Base-by-base conservation (phyloP, 2,113 vertebrate species). In the Parus major region DNA sequence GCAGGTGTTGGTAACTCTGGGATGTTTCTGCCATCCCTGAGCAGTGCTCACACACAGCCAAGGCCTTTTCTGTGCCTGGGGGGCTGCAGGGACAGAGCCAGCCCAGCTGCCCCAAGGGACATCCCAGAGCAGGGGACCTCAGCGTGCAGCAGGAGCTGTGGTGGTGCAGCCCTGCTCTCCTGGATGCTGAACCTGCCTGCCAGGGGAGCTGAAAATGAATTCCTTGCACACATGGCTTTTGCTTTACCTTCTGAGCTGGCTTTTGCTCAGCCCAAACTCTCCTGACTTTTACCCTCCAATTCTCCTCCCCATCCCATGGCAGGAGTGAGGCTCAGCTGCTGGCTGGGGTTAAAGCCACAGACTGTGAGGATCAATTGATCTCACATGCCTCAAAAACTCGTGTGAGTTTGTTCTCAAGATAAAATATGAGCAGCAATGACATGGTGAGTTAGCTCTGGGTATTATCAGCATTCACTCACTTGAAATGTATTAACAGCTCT, bases 401-500 rank as follows among this genome's bases (percentile, higher is more conserved):
- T 8, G 15, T 9, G 66, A 71, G 12, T 63, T 78, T 83, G 16
- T n/a, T 61, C 55, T 71, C n/a, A 25, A 83, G 94, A 81, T 49
- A 91, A 96, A 95, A 91, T 41, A 88, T 2, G 60, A 90, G 64
- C 75, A 77, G 78, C 39, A 25, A 12, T 80, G 92, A 90, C 64
- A 92, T 7, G 90, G 85, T 73, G 71, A 93, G 94, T 92, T 92
- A 97, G 85, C 76, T 44, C 76, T 75, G 85, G 35, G n/a, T 81
- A 49, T 96, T 94, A 95, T 66, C 94, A 86, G 75, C 68, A 77
- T 78, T 81, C 66, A 31, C 82, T 86, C 15, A 8, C 47, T 86
- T 86, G 71, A 91, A 93, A 91, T 81, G 35, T 14, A 93, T 93
- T 91, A 95, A 80, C 70, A 87, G 81, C 42, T 89, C 75, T 90